phyloP scores from a whole-genome alignment of 92 coral and sea anemone genomes.

The Parazoanthus darwini region DNA sequence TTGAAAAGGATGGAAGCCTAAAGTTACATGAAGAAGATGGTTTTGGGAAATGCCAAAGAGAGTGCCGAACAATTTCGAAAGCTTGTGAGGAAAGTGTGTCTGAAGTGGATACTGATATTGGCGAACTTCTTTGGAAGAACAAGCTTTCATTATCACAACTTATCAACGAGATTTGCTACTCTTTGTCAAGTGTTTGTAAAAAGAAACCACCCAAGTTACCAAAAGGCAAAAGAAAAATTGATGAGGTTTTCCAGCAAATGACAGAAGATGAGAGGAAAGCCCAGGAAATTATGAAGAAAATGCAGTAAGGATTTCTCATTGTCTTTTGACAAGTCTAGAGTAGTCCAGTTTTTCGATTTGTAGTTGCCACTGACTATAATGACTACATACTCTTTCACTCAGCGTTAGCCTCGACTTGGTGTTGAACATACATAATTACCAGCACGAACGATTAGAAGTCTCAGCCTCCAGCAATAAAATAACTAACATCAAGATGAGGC shows the following conservation, averaged over 20 bases:
- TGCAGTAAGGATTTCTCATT: constrained; percentile 66
- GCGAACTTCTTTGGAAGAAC: constrained; percentile 94
- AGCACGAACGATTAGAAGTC: too few species aligned
- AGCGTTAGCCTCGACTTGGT: too few species aligned
- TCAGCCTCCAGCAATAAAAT: too few species aligned
- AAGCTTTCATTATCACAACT: constrained; percentile 84
- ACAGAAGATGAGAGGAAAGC: constrained; percentile 96
- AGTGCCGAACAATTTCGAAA: constrained; percentile 93
- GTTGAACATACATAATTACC: too few species aligned
- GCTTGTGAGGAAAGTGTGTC: constrained; percentile 94
- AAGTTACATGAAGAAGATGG: constrained; percentile 67
- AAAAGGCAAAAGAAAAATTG: constrained; percentile 61
- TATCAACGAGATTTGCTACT: constrained; percentile 90
- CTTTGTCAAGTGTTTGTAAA: constrained; percentile 78
- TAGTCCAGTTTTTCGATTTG: too few species aligned
- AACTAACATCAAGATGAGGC: too few species aligned
- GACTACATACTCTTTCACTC: too few species aligned
- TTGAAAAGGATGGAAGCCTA: constrained; percentile 64
- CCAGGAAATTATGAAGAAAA: constrained; percentile 81
- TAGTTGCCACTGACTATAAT: too few species aligned
- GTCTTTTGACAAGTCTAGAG: too few species aligned
- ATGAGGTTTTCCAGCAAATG: constrained; percentile 81
- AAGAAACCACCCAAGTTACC: constrained; percentile 61
- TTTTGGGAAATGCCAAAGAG: constrained; percentile 82
- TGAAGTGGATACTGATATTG: constrained; percentile 93